A percentile compares a stretch with the other conserved stretches of the same genome.
Conservation (phyloP, 2,888 invertebrate genomes). For the Catocala nupta region DNA sequence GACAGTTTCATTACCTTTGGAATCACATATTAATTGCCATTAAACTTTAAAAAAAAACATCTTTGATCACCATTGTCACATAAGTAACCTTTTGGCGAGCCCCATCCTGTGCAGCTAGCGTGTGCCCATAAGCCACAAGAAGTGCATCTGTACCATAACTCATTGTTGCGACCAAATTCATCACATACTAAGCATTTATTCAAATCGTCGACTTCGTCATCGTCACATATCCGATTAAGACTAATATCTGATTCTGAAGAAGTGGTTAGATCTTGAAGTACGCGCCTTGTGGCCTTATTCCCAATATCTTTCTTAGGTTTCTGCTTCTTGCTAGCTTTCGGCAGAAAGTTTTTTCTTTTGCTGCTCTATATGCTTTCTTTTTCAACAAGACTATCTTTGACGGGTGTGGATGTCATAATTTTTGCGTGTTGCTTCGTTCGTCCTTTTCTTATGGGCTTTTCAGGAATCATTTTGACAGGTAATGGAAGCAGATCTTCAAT, state of each 20-base stretch:
- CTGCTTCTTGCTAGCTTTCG: constrained; percentile 13
- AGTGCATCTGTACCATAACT: constrained; percentile 35
- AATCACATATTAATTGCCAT: constrained; percentile 6
- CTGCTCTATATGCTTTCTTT: constrained; percentile 27
- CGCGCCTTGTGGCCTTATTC: constrained; percentile 29
- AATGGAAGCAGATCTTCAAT: constrained; percentile 36
- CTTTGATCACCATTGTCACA: constrained; percentile 29
- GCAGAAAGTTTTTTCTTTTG: constrained; percentile 21
- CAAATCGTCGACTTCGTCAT: constrained; percentile 32
- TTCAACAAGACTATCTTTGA: no score
- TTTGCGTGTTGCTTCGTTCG: no score
- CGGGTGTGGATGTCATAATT: no score
- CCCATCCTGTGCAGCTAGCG: constrained; percentile 33
- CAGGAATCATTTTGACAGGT: constrained; percentile 27
- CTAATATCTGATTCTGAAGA: constrained; percentile 27
- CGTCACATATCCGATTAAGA: constrained; percentile 23
- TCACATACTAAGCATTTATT: no score
- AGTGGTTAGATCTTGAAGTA: constrained; percentile 29
- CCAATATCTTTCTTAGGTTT: constrained; percentile 11
- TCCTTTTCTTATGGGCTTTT: no score
- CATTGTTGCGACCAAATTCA: constrained; percentile 35
- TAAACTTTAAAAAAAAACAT: constrained; percentile 26
- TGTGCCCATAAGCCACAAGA: constrained; percentile 36
- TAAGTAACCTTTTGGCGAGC: no score
- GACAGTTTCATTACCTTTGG: constrained; percentile 4